Conservation (phyloP, 2,888 invertebrate genomes). For the Athrips mouffetella region DNA sequence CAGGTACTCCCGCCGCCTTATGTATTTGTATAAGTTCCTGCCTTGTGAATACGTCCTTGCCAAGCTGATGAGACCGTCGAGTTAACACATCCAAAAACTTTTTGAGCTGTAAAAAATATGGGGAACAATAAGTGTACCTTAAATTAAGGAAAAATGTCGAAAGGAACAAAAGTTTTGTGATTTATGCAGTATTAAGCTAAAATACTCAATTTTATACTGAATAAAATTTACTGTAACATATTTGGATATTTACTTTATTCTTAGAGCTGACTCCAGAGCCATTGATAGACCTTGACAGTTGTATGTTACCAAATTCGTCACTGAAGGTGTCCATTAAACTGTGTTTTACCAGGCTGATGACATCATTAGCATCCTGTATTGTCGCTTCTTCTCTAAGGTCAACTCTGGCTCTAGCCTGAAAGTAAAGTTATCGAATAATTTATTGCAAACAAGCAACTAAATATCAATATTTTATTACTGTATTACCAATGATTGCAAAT, state of each 20-base stretch:
- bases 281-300: conserved; percentile 81
- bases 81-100: conserved; percentile 84
- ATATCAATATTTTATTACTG: too few species aligned
- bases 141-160: background rate
- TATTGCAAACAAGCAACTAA: background rate
- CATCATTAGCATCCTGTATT: conserved; percentile 88
- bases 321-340: conserved; percentile 87
- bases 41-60: conserved; percentile 85
- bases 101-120: conserved; percentile 80
- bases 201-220: conserved; percentile 2
- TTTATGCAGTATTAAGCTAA: too few species aligned
- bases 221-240: background rate
- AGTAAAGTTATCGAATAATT: conserved; percentile 7
- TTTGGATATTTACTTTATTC: conserved; percentile 72
- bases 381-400: conserved; percentile 91
- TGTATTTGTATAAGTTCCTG: conserved; percentile 88
- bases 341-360: conserved; percentile 89
- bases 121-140: conserved; percentile 6
- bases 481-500: too few species aligned
- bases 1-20: conserved; percentile 80
- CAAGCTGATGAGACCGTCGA: conserved; percentile 79
- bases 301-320: conserved; percentile 83
- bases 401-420: conserved; percentile 91
- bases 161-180: background rate
- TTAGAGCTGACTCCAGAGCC: conserved; percentile 85